phyloP scores from a whole-genome alignment of 1,140 invertebrate genomes.

The Drosophila azteca region DNA sequence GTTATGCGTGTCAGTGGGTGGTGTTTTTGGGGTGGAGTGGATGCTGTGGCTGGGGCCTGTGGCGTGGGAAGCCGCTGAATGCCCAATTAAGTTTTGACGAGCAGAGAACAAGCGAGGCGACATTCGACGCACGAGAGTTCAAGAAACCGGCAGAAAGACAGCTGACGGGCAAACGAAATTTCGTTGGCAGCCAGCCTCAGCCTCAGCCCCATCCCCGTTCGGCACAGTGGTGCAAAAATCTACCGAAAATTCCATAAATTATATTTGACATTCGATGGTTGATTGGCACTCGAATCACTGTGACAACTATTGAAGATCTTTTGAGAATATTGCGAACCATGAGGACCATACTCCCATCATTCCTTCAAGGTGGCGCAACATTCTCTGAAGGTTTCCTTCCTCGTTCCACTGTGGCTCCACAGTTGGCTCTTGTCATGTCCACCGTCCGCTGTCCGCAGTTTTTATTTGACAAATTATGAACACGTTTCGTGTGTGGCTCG shows the following conservation, averaged over 20 bases:
- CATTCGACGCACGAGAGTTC: slow-evolving; percentile 31
- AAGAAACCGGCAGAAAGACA: slow-evolving; percentile 32
- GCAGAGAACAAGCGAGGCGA: slow-evolving; percentile 47
- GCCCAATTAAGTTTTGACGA: slow-evolving; percentile 55
- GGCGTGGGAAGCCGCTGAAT: slow-evolving; percentile 37
- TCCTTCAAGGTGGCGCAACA: too few relatives aligned
- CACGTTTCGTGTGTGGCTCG: slow-evolving; percentile 38
- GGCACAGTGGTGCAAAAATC: slow-evolving; percentile 29
- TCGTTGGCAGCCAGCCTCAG: slow-evolving; percentile 4
- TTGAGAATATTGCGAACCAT: too few relatives aligned
- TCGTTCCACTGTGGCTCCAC: slow-evolving; percentile 9
- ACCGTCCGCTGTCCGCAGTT: slow-evolving; percentile 1
- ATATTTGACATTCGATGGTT: neutral
- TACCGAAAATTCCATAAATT: neutral
- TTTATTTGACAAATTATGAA: slow-evolving; percentile 61
- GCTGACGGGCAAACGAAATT: slow-evolving; percentile 25
- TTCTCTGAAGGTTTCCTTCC: neutral
- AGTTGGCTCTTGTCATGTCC: slow-evolving; percentile 9
- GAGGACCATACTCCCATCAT: too few relatives aligned
- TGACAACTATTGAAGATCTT: too few relatives aligned
- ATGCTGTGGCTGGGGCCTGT: slow-evolving; percentile 11
- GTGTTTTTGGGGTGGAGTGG: neutral
- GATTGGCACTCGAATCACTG: too few relatives aligned
- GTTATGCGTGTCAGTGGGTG: slow-evolving; percentile 3
- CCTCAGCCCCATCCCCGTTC: neutral